Evolutionary conservation across 2,797 vertebrate genomes (phyloP), one percentile per base, ranked within the genome.

Genomic region (Falco naumanni): DNA sequence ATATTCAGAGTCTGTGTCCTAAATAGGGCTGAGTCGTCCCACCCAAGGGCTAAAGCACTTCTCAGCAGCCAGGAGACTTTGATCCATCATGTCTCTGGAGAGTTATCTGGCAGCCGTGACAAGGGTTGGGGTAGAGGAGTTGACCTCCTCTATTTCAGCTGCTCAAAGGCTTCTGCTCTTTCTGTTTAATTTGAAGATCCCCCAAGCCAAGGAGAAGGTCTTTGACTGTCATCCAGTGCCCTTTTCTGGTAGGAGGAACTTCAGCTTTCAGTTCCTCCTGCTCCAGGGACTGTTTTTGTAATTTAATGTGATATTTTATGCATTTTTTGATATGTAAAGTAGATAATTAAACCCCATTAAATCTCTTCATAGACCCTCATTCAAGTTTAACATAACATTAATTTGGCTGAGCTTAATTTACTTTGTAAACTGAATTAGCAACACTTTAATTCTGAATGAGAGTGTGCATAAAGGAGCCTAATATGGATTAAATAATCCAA

Each of bases 401-500:
- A 95, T 96, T 95, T 96, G 76, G 54, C 82, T 90, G 84, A 95
- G 79, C 34, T 90, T 94, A 88, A 96, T 96, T 97, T 96, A 91
- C 83, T 95, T 90, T 90, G 66, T 93, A 95, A 96, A 95, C 94
- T 96, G 87, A 95, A 91, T 96, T 96, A 96, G 72, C 15, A 0
- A 45, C 85, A 88, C 66, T 89, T 54, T 76, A 76, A 72, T 93
- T 96, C 85, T 94, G 94, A 95, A 94, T 63, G n/a, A 90, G 76
- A 83, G 29, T 72, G 54, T 86, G 45, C 77, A 77, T 84, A 91
- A 91, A 95, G 69, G 72, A 86, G 19, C 63, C 59, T 95, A 95
- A 95, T 90, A 72, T 96, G 96, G 96, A 96, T 95, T 96, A 96
- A 96, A 95, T 96, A 96, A 95, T 96, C 93, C 96, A 95, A 96